A percentile compares a stretch with the other conserved stretches of the same genome.
Conservation (phyloP, 2,113 vertebrate genomes). For the Nerophis ophidion region DNA sequence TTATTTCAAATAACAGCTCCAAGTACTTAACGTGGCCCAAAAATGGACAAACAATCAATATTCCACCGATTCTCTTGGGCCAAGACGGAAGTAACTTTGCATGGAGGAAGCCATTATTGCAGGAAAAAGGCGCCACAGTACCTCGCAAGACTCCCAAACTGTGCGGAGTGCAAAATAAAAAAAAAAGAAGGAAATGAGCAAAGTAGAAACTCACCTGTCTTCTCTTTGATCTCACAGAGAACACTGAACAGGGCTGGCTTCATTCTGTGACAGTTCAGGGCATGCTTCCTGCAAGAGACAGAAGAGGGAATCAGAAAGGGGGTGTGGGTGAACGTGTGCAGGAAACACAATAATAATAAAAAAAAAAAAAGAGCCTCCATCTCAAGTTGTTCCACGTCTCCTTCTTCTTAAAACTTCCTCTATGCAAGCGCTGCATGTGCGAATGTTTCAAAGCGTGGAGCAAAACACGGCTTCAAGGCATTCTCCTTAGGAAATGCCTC, state of each 20-base stretch:
- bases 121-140: constrained; percentile 30
- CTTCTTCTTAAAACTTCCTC: constrained; percentile 26
- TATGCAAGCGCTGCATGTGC: constrained; percentile 18
- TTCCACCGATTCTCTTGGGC: constrained; percentile 13
- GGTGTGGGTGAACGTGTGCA: constrained; percentile 27
- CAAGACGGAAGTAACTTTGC: constrained; percentile 11
- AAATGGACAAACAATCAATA: constrained; percentile 11
- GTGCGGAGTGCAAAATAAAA: constrained; percentile 33
- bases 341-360: constrained; percentile 49
- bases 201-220: constrained; percentile 78
- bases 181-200: constrained; percentile 31
- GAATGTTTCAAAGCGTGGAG: constrained; percentile 32
- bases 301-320: constrained; percentile 45
- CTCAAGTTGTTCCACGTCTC: constrained; percentile 44
- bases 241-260: constrained; percentile 90
- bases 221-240: constrained; percentile 92
- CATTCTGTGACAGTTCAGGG: constrained; percentile 90
- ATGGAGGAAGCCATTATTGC: constrained; percentile 19
- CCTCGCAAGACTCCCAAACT: constrained; percentile 25
- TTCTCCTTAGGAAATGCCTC: constrained; percentile 36
- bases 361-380: constrained; percentile 19
- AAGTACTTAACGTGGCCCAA: not conserved
- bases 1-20: constrained; percentile 3
- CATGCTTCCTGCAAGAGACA: constrained; percentile 78
- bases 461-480: constrained; percentile 19